Evolutionary conservation across 1,140 invertebrate genomes (phyloP).

Genomic region (Panulirus ornatus): DNA sequence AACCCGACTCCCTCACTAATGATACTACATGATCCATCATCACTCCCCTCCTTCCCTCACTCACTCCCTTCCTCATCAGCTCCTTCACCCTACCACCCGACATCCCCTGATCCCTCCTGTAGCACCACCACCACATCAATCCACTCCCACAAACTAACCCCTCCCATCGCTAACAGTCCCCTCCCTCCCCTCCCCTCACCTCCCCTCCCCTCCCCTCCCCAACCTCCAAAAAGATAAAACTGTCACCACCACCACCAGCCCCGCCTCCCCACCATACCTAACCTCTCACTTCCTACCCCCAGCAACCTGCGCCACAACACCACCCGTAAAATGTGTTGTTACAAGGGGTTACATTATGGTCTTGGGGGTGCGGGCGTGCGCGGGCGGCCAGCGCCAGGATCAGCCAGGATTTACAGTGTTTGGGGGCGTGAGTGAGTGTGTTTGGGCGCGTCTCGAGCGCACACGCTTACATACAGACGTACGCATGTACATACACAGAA

Average conservation of each 20-base stretch:
- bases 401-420: slow-evolving; percentile 8
- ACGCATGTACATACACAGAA: too few species aligned
- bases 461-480: background rate
- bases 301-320: background rate
- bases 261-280: background rate
- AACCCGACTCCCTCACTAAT: too few species aligned
- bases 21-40: too few species aligned
- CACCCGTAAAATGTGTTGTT: background rate
- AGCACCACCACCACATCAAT: too few species aligned
- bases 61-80: too few species aligned
- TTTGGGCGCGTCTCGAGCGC: background rate
- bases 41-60: too few species aligned
- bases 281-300: background rate
- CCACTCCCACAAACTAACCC: background rate
- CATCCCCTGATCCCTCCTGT: too few species aligned
- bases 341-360: slow-evolving; percentile 23
- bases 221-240: too few species aligned
- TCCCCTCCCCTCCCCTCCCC: background rate
- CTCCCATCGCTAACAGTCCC: background rate
- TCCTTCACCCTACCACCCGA: too few species aligned
- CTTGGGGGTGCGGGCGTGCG: background rate
- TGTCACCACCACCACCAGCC: background rate
- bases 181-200: background rate
- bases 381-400: background rate
- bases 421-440: slow-evolving; percentile 4